Conservation (phyloP, 1,140 invertebrate species). For the Drosophila rhopaloa region DNA sequence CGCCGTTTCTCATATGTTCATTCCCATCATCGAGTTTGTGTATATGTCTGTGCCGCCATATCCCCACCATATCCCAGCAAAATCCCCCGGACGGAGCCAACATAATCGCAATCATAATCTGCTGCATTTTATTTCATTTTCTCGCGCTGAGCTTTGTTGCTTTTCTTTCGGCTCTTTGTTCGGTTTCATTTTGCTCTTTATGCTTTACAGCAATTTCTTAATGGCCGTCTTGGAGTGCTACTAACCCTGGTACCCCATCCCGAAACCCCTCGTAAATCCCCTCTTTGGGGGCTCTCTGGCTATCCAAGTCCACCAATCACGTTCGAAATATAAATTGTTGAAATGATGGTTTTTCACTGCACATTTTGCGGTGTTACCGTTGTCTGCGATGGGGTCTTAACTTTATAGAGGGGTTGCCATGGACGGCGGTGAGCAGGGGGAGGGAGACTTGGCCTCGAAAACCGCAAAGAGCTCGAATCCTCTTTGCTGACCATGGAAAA, state of each 20-base stretch:
- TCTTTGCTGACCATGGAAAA: constrained; percentile 68
- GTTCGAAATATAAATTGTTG: constrained; percentile 84
- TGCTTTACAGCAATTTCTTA: constrained; percentile 81
- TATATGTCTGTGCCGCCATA: constrained; percentile 5
- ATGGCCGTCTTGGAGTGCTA: constrained; percentile 67
- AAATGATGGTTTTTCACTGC: constrained; percentile 82
- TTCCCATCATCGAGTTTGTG: constrained; percentile 48
- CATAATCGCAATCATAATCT: constrained; percentile 84
- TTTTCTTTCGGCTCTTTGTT: constrained; percentile 50
- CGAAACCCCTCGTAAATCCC: neutral
- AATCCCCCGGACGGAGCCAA: constrained; percentile 22
- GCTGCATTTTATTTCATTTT: constrained; percentile 83
- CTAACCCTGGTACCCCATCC: constrained; percentile 5
- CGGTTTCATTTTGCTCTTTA: constrained; percentile 79
- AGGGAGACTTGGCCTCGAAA: constrained; percentile 50
- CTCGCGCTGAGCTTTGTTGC: constrained; percentile 56
- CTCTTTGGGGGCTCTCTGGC: constrained; percentile 1
- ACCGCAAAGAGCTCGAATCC: constrained; percentile 59
- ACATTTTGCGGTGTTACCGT: constrained; percentile 49
- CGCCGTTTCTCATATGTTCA: constrained; percentile 29
- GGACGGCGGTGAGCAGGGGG: neutral
- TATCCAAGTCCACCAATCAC: constrained; percentile 68
- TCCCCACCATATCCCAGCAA: constrained; percentile 1
- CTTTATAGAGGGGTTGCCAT: neutral
- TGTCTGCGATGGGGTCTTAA: constrained; percentile 28